Conservation (phyloP, 2,797 vertebrate species). For the Phrynocephalus forsythii region DNA sequence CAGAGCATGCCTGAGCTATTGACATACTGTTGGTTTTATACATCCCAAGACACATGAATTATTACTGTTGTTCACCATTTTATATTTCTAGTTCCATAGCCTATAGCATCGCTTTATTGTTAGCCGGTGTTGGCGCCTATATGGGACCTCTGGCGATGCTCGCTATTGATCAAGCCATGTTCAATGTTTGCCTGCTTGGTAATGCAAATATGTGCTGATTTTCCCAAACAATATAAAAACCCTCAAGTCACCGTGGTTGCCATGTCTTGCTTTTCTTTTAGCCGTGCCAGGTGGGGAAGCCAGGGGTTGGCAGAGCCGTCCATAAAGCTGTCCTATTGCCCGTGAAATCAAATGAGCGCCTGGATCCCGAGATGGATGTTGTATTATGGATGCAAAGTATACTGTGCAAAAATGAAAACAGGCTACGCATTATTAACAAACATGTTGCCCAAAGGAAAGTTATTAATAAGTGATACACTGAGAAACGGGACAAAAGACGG, state of each 20-base stretch:
- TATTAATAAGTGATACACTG: constrained; percentile 31
- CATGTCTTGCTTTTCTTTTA: constrained; percentile 65
- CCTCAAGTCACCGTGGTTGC: constrained; percentile 30
- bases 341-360: constrained; percentile 30
- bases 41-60: constrained; percentile 77
- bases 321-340: constrained; percentile 8
- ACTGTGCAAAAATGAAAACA: constrained; percentile 29
- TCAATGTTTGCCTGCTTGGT: constrained; percentile 59
- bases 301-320: constrained; percentile 12
- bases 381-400: not conserved
- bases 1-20: constrained; percentile 69
- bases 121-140: constrained; percentile 57
- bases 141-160: constrained; percentile 65
- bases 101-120: constrained; percentile 68
- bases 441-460: constrained; percentile 23
- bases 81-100: constrained; percentile 72
- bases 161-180: constrained; percentile 69
- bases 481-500: constrained; percentile 36
- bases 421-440: not conserved
- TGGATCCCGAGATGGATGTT: constrained; percentile 39
- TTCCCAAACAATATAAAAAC: constrained; percentile 62
- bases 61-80: constrained; percentile 77
- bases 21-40: constrained; percentile 75
- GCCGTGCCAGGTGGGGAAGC: constrained; percentile 9
- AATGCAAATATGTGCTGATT: constrained; percentile 70